Conservation (phyloP, 2,113 vertebrate genomes). For the Antigone vipio region DNA sequence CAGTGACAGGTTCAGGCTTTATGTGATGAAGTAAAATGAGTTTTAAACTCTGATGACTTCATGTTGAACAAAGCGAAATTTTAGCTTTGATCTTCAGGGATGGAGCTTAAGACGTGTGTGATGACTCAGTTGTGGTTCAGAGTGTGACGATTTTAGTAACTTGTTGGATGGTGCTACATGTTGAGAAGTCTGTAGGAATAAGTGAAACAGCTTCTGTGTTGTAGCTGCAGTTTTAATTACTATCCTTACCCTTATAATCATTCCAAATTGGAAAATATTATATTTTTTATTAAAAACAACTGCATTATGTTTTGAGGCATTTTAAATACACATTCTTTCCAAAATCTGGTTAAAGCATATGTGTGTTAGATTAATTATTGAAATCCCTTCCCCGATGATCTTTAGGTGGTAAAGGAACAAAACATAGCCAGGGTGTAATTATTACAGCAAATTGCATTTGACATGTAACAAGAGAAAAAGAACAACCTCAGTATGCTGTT, state of each 20-base stretch:
- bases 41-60: background rate
- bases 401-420: background rate
- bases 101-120: background rate
- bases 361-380: background rate
- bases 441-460: background rate
- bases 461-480: background rate
- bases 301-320: background rate
- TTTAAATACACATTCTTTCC: background rate
- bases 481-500: background rate
- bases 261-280: background rate
- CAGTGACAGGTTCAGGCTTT: background rate
- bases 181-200: background rate
- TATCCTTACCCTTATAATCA: background rate
- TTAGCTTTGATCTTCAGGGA: constrained; percentile 24
- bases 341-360: background rate
- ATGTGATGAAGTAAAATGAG: background rate
- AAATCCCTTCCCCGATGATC: background rate
- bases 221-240: background rate
- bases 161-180: background rate
- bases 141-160: background rate
- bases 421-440: background rate
- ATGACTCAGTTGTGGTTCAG: constrained; percentile 29
- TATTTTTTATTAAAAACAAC: background rate
- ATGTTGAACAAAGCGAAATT: constrained; percentile 2
- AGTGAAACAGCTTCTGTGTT: background rate